Evolutionary conservation across 2,888 invertebrate genomes (phyloP), one percentile per base, ranked within the genome.

Genomic region (Monochamus alternatus): DNA sequence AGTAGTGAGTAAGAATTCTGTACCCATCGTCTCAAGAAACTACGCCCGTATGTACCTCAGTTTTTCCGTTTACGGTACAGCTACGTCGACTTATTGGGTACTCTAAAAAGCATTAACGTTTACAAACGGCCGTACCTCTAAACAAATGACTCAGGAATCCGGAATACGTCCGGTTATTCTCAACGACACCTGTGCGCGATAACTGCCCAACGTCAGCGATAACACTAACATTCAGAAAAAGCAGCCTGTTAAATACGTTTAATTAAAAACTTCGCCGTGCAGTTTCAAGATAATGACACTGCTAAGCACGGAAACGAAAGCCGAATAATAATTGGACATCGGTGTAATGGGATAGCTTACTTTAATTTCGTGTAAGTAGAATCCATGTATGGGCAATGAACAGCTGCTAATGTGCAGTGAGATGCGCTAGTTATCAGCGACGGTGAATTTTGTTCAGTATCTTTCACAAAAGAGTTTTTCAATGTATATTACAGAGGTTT

Each of bases 121-220:
- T 62, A 64, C 52, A 52, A 73, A 14, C 60, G 73, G 43, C 12
- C 30, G 43, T 14, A 66, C 67, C 66, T 66, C 59, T 67, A 64
- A 60, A 22, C 52, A 32, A 62, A 62, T 10, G 32, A 43, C 59
- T 3, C 22, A 52, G 55, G 52, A 68, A 74, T 67, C 47, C 74
- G 43, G 66, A 67, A 60, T 67, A 52, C 62, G 51, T 68, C 47
- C 73, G 32, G 58, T 43, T n/a, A 66, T 73, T 47, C 47, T 47
- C 60, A 47, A 59, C 47, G 59, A 64, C 64, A 64, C 64, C 47
- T 47, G 47, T 64, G 38, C 32, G 38, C 38, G 10, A 5, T 60
- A 60, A 60, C 32, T 60, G 38, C n/a, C 32, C 32, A 2, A 9
- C 10, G n/a, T 32, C n/a, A 64, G 22, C 44, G 0, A 31, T 14